Evolutionary conservation across 2,113 vertebrate species (phyloP).

Genomic region (Chaetops frenatus): DNA sequence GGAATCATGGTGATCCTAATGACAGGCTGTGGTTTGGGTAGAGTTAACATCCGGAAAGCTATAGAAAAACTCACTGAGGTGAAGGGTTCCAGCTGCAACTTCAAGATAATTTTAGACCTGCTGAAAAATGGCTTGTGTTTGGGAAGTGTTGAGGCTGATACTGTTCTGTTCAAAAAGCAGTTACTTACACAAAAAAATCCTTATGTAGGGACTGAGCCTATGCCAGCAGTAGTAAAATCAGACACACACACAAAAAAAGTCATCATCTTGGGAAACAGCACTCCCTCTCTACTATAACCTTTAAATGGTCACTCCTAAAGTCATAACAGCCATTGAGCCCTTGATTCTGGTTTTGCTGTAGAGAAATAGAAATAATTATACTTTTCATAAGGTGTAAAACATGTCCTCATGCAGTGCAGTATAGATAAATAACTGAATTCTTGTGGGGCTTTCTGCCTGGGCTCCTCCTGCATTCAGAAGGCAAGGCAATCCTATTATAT

Average conservation of each 20-base stretch:
- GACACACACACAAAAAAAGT: slow-evolving; percentile 35
- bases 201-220: neutral
- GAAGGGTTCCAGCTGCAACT: slow-evolving; percentile 11
- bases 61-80: neutral
- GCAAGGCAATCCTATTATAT: neutral
- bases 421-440: slow-evolving; percentile 27
- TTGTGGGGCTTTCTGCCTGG: neutral
- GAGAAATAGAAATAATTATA: neutral
- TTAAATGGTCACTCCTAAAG: neutral
- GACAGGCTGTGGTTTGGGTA: neutral
- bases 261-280: neutral
- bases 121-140: neutral
- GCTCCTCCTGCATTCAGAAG: neutral
- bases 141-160: neutral
- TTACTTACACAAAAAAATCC: neutral
- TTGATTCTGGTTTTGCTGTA: neutral
- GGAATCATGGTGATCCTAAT: neutral
- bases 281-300: neutral
- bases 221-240: slow-evolving; percentile 53
- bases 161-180: neutral
- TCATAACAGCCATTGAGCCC: neutral
- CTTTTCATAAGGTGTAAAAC: neutral
- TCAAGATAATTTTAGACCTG: slow-evolving; percentile 25
- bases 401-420: neutral
- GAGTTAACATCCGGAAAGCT: neutral